These are phyloP conservation scores for Parasteatoda lunata DNA, from an alignment of 2,888 invertebrate genomes.

Conservation along the genomic window DNA sequence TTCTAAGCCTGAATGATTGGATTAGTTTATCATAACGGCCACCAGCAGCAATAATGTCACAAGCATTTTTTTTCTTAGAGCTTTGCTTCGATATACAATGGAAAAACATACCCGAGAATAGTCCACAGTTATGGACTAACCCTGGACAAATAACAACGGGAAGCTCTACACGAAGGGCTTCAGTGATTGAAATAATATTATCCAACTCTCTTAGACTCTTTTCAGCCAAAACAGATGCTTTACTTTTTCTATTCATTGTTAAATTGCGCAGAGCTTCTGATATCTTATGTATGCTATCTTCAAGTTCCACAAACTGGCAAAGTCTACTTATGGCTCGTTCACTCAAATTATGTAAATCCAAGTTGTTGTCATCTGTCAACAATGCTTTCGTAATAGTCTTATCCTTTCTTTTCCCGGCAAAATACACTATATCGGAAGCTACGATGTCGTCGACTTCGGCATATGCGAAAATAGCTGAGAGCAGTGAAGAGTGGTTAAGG, in stretches of 20 bases:
- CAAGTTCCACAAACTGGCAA: constrained; percentile 81
- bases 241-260: constrained; percentile 82
- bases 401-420: constrained; percentile 53
- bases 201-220: constrained; percentile 85
- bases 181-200: constrained; percentile 81
- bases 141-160: constrained; percentile 78
- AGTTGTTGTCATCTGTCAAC: constrained; percentile 20
- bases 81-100: constrained; percentile 80
- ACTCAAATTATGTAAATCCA: constrained; percentile 6
- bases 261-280: constrained; percentile 78
- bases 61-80: constrained; percentile 77
- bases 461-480: constrained; percentile 84
- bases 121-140: constrained; percentile 79
- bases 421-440: constrained; percentile 70
- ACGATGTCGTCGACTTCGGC: constrained; percentile 83
- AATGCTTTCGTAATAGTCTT: constrained; percentile 51
- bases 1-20: constrained; percentile 59
- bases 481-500: constrained; percentile 85
- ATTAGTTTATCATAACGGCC: constrained; percentile 92
- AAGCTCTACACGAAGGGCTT: constrained; percentile 83
- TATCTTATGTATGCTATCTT: constrained; percentile 80
- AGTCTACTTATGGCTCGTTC: constrained; percentile 78
- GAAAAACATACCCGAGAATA: constrained; percentile 82
- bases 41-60: constrained; percentile 87
- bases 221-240: constrained; percentile 81